These are phyloP conservation scores for Cossypha heuglini DNA, from an alignment of 2,797 vertebrate species.

Conservation along the genomic window DNA sequence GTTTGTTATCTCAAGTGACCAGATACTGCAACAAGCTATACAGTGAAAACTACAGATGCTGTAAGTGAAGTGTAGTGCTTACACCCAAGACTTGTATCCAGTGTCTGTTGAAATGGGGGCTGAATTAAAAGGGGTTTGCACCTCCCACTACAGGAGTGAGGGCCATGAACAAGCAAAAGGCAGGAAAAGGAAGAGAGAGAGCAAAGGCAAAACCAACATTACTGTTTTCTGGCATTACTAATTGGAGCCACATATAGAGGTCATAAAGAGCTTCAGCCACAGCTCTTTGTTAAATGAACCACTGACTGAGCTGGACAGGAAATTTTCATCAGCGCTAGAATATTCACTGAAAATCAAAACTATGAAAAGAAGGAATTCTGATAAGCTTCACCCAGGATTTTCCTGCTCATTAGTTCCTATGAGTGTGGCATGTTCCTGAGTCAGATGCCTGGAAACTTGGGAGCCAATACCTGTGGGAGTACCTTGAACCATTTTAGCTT, in stretches of 20 bases:
- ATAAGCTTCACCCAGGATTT: background rate
- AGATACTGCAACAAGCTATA: background rate
- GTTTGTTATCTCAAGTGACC: conserved; percentile 1
- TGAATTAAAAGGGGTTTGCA: background rate
- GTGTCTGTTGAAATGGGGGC: background rate
- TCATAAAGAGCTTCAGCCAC: background rate
- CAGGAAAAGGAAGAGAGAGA: background rate
- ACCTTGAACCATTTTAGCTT: background rate
- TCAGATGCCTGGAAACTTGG: background rate
- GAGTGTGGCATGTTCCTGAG: background rate
- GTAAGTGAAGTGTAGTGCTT: background rate
- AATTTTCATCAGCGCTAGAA: background rate
- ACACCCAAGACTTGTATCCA: background rate
- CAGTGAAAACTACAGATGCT: background rate
- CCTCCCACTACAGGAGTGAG: background rate
- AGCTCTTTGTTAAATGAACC: background rate
- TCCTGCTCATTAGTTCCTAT: background rate
- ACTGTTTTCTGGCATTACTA: background rate
- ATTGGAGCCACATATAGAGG: background rate
- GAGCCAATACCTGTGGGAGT: background rate
- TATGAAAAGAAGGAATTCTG: background rate
- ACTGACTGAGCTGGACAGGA: background rate
- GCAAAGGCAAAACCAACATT: background rate
- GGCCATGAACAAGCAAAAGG: background rate
- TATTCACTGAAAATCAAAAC: background rate